These are phyloP conservation scores for Megaptera novaeangliae DNA, from an alignment of 2,113 vertebrate species.

Conservation along the genomic window DNA sequence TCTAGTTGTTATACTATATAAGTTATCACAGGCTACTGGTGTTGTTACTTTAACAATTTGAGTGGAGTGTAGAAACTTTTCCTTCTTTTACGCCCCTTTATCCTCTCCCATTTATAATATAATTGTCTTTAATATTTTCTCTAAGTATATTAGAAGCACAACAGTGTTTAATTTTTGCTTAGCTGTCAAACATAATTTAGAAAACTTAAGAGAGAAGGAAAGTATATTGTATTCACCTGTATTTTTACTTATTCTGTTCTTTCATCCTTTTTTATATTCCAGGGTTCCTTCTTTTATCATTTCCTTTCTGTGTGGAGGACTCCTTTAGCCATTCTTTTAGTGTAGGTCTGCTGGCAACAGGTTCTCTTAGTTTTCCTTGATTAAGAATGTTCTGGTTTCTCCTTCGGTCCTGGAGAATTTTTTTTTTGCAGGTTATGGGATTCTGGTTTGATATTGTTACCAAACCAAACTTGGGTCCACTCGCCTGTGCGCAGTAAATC, in stretches of 20 bases:
- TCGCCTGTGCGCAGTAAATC: not conserved
- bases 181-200: not conserved
- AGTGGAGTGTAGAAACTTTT: not conserved
- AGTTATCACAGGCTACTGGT: not conserved
- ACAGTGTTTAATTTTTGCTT: not conserved
- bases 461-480: not conserved
- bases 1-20: not conserved
- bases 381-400: not conserved
- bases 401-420: not conserved
- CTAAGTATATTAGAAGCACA: not conserved
- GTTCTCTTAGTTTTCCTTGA: not conserved
- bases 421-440: not conserved
- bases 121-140: not conserved
- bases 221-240: not conserved
- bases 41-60: not conserved
- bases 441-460: not conserved
- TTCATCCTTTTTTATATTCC: not conserved
- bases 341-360: not conserved
- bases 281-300: not conserved
- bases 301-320: not conserved
- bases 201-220: not conserved
- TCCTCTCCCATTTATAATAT: not conserved
- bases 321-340: not conserved
- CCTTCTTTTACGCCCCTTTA: not conserved
- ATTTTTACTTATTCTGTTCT: not conserved